Base-by-base conservation (phyloP, 2,797 vertebrate species). In the Alca torda region DNA sequence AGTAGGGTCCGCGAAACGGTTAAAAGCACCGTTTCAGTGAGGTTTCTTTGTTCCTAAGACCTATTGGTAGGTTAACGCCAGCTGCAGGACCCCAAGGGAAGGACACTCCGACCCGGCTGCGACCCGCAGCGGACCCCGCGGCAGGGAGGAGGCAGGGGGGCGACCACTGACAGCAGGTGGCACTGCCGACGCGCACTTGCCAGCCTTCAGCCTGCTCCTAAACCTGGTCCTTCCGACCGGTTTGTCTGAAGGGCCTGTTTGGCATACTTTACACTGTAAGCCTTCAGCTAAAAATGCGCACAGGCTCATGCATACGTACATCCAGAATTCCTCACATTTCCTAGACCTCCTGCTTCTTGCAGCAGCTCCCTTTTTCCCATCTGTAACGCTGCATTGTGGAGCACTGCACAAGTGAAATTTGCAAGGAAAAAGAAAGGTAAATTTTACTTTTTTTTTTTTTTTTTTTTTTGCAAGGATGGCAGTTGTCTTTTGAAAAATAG, bases 91-190 rank as follows among this genome's bases (percentile, higher is more conserved):
- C 1, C 1, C 4, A 37, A 56, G 33, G 24, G n/a, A 60, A 20
- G 43, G 26, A 5, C 3, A 4, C 10, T 4, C 9, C 7, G 6
- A 0, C 14, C 1, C 13, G 9, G 16, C 1, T 4, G 3, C 0
- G 5, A 16, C 24, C 24, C 0, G 1, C 13, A 1, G 0, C 1
- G 2, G 37, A 4, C 5, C 5, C 8, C 0, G 1, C 2, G 3
- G 26, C 63, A 0, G 1, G 1, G 35, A 10, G 28, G 21, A 13
- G 45, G 33, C 50, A 6, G 4, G 0, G 45, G 0, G 8, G 1
- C 2, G 6, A 3, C 26, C 7, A 18, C 45, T 19, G 72, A 18
- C 96, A 80, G 20, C 86, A 96, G 95, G 54, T 50, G 95, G 93
- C 93, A 93, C 70, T 26, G 74, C 26, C 4, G 63, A 46, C 6